Evolutionary conservation across 2,113 vertebrate species (phyloP).

Genomic region (Excalfactoria chinensis): DNA sequence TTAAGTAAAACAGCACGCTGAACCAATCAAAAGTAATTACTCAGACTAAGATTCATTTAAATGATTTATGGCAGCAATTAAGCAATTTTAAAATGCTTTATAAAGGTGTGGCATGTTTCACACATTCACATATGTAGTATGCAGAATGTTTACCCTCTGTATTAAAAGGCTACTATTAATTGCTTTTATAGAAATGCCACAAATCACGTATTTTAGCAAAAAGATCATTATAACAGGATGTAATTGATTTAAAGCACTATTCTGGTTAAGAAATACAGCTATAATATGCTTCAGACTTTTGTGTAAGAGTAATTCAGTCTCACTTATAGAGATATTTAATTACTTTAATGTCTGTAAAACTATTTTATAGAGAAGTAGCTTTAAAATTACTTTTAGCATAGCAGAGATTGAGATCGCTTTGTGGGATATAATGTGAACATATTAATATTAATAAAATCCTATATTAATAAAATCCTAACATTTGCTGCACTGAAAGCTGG

Average conservation of each 20-base stretch:
- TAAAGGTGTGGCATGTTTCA: constrained; percentile 28
- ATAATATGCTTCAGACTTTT: constrained; percentile 38
- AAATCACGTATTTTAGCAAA: constrained; percentile 9
- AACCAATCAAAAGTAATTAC: constrained; percentile 62
- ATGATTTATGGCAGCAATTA: constrained; percentile 54
- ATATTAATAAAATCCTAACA: constrained; percentile 47
- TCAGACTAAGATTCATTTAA: constrained; percentile 32
- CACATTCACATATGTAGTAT: neutral
- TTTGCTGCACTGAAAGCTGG: neutral
- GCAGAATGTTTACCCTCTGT: neutral
- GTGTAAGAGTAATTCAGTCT: constrained; percentile 13
- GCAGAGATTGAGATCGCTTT: constrained; percentile 38
- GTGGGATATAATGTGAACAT: constrained; percentile 42
- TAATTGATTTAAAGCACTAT: constrained; percentile 64
- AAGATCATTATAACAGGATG: constrained; percentile 14
- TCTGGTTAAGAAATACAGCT: constrained; percentile 8
- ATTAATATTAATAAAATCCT: constrained; percentile 49
- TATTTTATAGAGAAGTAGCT: constrained; percentile 49
- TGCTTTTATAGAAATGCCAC: constrained; percentile 20
- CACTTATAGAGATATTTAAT: constrained; percentile 45
- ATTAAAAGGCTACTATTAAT: constrained; percentile 24
- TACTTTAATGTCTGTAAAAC: constrained; percentile 55
- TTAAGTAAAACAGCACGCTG: constrained; percentile 41
- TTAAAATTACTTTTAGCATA: constrained; percentile 52
- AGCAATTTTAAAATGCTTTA: constrained; percentile 1